Base-by-base conservation (phyloP, 37 sponge, comb jelly and placozoan species). In the Diacarnus erythraeanus region DNA sequence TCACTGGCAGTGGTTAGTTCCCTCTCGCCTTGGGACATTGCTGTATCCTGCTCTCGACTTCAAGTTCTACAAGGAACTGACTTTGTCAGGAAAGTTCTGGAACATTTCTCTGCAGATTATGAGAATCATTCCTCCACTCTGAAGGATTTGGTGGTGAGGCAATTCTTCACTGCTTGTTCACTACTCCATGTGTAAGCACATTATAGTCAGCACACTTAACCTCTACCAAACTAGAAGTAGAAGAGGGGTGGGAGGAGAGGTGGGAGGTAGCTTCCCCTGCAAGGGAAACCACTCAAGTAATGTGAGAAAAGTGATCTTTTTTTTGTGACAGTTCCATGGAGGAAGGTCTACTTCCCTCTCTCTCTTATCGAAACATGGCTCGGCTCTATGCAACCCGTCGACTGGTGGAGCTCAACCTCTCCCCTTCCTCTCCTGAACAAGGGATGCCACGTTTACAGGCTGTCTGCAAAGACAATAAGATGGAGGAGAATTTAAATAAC, bases 1-100 rank as follows among this genome's bases (percentile, higher is more conserved):
- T 60, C 82, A 8, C 82, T 87, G 39, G 59, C 87, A 42, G 76
- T 76, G 3, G 76, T 76, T 41, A 87, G 57, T 10, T 38, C 27
- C 5, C 77, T 30, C 4, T 56, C 51, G 17, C 76, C 82, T 1
- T 87, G 87, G 87, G 87, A 87, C 61, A 67, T 87, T 29, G 87
- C 60, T 0, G 87, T 75, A 33, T 75, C 64, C n/a, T 80, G 79
- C 51, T 42, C 75, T 42, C 58, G 83, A 37, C 67, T 83, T 10
- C 40, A 83, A 1, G 36, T 1, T 25, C 18, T 6, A 1, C 3
- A 59, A 30, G 65, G 74, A 59, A 29, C 71, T n/a, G 71, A 43
- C 0, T 69, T 81, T 20, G 58, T 87, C 40, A 66, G 59, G 76
- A 22, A 56, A n/a, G 77, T 87, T 21, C 54, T 80, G 38, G 60